phyloP scores from a whole-genome alignment of 2,113 vertebrate species.

The Otocyon megalotis region DNA sequence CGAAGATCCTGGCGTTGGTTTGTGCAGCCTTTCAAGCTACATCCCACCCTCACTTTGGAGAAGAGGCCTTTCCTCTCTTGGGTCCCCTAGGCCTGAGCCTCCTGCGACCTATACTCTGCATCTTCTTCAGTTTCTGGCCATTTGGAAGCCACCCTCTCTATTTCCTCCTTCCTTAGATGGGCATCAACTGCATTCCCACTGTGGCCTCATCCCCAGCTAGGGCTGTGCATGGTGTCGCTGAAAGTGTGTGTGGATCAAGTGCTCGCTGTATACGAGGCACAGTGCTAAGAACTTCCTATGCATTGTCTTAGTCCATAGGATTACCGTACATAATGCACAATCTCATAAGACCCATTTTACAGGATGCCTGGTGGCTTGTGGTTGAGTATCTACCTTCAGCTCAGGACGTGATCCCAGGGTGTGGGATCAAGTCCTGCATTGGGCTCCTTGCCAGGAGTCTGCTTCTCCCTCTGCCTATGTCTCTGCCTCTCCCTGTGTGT shows the following conservation, averaged over 20 bases:
- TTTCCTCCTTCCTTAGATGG: not conserved
- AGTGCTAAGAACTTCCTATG: not conserved
- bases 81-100: not conserved
- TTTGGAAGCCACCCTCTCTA: not conserved
- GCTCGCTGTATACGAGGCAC: not conserved
- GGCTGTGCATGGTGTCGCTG: rapidly evolving
- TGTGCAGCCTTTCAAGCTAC: not conserved
- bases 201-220: not conserved
- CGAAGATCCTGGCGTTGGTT: not conserved
- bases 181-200: not conserved
- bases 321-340: not conserved
- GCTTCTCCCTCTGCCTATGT: too few species aligned
- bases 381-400: too few species aligned
- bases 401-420: too few species aligned
- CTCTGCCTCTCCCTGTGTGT: too few species aligned
- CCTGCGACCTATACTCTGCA: not conserved
- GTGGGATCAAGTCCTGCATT: too few species aligned
- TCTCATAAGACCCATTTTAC: not conserved
- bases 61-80: rapidly evolving
- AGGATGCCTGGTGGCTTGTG: not conserved
- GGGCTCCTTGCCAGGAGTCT: too few species aligned
- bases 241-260: rapidly evolving
- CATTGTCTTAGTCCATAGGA: not conserved
- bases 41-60: not conserved
- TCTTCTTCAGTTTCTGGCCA: not conserved